phyloP scores from a whole-genome alignment of 53 echinoderm and acorn worm species.

The Luidia sarsii region DNA sequence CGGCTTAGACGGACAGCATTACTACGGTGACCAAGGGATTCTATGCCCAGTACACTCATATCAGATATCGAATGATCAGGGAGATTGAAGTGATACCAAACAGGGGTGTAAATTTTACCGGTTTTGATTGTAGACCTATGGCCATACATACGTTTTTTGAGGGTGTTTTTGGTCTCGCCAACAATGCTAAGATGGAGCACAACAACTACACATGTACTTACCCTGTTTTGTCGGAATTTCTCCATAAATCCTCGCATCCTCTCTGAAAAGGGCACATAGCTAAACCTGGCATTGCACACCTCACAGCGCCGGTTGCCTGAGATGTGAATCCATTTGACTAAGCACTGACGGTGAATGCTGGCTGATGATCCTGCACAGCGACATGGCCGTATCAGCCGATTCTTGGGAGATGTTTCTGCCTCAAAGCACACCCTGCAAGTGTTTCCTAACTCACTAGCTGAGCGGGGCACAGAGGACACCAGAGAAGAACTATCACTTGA shows the following conservation, averaged over 20 bases:
- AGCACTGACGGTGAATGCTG: constrained; percentile 97
- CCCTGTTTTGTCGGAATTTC: constrained; percentile 95
- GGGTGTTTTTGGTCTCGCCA: no score
- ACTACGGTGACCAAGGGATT: no score
- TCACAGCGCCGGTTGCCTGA: constrained; percentile 93
- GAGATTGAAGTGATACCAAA: no score
- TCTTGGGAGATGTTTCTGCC: constrained; percentile 88
- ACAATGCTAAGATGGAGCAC: no score
- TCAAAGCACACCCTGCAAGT: constrained; percentile 96
- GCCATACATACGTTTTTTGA: no score
- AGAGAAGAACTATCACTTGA: constrained; percentile 94
- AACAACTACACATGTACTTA: no score
- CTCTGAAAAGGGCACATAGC: constrained; percentile 93
- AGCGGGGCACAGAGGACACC: constrained; percentile 92
- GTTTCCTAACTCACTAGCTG: constrained; percentile 90
- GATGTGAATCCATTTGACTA: constrained; percentile 99
- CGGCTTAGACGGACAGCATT: no score
- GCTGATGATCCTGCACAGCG: constrained; percentile 95
- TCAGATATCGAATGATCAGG: no score
- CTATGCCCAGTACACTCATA: no score
- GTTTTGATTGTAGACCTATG: no score
- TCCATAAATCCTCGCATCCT: constrained; percentile 96
- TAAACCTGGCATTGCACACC: constrained; percentile 95
- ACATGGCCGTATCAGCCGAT: constrained; percentile 93
- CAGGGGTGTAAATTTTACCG: no score